phyloP scores from a whole-genome alignment of 2,113 vertebrate species.

The Microcebus ravelobensis region DNA sequence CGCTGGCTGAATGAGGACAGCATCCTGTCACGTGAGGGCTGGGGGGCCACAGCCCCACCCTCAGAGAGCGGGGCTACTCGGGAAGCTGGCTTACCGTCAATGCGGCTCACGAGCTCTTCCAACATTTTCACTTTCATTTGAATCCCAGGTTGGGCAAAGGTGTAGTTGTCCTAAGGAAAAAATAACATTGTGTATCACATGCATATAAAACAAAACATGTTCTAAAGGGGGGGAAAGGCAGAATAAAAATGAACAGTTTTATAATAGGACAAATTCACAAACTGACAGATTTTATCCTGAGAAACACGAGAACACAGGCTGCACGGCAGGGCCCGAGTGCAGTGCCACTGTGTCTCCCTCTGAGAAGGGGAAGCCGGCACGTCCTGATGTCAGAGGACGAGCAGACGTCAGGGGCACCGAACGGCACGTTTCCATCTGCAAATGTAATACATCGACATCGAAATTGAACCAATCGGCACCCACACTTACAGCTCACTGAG shows the following conservation, averaged over 20 bases:
- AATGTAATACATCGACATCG: background rate
- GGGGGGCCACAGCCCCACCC: fast-evolving
- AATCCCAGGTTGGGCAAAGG: constrained; percentile 98
- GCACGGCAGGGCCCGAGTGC: fast-evolving
- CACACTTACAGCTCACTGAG: fast-evolving
- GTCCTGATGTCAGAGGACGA: fast-evolving
- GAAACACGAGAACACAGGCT: fast-evolving
- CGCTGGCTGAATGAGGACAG: constrained; percentile 50
- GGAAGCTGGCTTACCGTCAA: constrained; percentile 91
- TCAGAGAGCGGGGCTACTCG: fast-evolving
- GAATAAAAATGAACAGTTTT: fast-evolving
- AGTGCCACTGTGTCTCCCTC: fast-evolving
- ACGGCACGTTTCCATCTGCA: fast-evolving
- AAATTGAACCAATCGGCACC: background rate
- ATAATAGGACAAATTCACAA: background rate
- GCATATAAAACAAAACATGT: background rate
- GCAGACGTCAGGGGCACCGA: fast-evolving
- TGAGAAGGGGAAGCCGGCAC: fast-evolving
- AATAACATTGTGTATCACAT: background rate
- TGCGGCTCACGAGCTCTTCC: constrained; percentile 97
- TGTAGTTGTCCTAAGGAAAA: constrained; percentile 94
- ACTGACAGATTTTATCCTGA: fast-evolving
- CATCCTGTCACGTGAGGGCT: background rate
- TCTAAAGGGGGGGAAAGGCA: background rate
- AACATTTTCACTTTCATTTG: constrained; percentile 97